Evolutionary conservation across 2,797 vertebrate genomes (phyloP), one percentile per base, ranked within the genome.

Genomic region (Nasua narica): DNA sequence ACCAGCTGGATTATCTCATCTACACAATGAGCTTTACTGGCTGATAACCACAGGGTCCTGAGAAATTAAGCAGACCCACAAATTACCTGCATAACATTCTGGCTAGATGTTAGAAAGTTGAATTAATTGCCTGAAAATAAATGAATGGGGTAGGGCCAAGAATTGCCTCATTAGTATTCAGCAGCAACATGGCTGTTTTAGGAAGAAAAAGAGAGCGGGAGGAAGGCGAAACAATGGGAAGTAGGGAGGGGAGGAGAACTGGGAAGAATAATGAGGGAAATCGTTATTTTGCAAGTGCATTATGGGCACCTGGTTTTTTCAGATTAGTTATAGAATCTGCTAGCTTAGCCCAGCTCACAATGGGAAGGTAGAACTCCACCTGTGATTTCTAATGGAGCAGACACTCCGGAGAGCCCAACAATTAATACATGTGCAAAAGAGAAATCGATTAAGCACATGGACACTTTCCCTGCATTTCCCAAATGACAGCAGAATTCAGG

Each of bases 111-210:
- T 90, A 83, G 62, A 79, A 29, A 12, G 62, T 83, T 96, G 87
- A 96, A 98, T 95, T 97, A 98, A 98, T 98, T 97, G 96, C 94
- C 96, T 97, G 95, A 86, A 97, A 98, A 96, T 95, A 97, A 97
- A 96, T 87, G 96, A 96, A 95, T 13, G 9, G 37, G 85, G 87
- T 70, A 92, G 60, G 90, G 93, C 46, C 40, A 93, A 95, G 69
- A 88, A 95, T 91, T 87, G 27, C 62, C 43, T 98, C 92, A 95
- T 98, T 98, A 96, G 96, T 94, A 98, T 97, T 93, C 97, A 94
- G 79, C 97, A 94, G 79, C 60, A 83, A 83, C 67, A 58, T 48
- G 65, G 48, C 77, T 95, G 58, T 67, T 58, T 25, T 97, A 85
- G 77, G 74, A 87, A 81, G 58, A 92, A 95, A 93, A 43, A 32